These are phyloP conservation scores for Melipona beecheii DNA, from an alignment of 2,888 invertebrate species.

Conservation along the genomic window DNA sequence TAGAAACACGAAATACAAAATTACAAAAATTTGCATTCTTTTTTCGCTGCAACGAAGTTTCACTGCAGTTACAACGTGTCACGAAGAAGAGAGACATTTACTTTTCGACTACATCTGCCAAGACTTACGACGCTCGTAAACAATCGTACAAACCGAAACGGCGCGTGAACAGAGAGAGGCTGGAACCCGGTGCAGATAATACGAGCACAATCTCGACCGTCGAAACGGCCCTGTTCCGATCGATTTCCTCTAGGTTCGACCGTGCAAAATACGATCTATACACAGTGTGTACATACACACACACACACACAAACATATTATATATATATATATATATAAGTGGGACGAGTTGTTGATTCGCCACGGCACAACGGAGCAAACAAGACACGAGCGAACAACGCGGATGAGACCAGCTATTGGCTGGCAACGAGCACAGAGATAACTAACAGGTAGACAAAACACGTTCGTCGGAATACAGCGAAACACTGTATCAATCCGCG, in stretches of 20 bases:
- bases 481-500: conserved; percentile 19
- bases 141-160: conserved; percentile 9
- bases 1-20: no score
- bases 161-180: neutral
- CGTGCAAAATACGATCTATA: conserved; percentile 24
- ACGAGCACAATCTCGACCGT: neutral
- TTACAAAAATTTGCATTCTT: no score
- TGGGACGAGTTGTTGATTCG: conserved; percentile 36
- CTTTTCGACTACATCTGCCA: neutral
- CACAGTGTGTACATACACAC: no score
- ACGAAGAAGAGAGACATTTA: no score
- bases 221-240: neutral
- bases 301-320: no score
- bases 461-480: conserved; percentile 24
- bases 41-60: no score
- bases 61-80: no score
- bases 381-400: conserved; percentile 8
- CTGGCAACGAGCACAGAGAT: conserved; percentile 27
- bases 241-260: conserved; percentile 14
- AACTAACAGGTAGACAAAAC: conserved; percentile 35
- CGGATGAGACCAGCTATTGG: conserved; percentile 4
- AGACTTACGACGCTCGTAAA: conserved; percentile 48
- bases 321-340: neutral
- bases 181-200: conserved; percentile 12
- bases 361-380: conserved; percentile 17